Base-by-base conservation (phyloP, 2,797 vertebrate genomes). In the Enteromius argenteus region DNA sequence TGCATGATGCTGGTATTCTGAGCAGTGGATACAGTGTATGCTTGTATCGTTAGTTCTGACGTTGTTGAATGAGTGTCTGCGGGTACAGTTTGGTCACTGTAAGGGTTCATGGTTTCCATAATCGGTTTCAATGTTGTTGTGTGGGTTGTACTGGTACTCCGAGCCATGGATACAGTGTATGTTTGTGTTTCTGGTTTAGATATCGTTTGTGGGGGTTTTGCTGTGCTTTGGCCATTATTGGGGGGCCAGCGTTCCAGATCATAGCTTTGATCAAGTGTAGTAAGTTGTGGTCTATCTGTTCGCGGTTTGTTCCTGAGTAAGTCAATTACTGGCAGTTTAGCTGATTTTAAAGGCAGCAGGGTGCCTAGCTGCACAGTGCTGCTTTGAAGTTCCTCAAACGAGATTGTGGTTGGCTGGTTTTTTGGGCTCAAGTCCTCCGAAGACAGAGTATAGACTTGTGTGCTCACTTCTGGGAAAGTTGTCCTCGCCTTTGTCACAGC, bases 251-350 rank as follows among this genome's bases (percentile, higher is more conserved):
- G 78, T n/a, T 86, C 86, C 44, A 89, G 84, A 78, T 89, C 88
- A 67, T 91, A 89, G 91, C 85, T 87, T 86, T 91, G 89, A 87
- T 89, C 76, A 84, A 79, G 85, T 83, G 93, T 91, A 90, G 27
- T 11, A 73, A 80, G 49, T 11, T 90, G 87, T 81, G 91, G 92
- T 90, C 89, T 39, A 0, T 39, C 85, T 60, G 67, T 86, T 39
- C 6, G 51, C 14, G 60, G 79, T 83, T 9, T 37, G 84, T 81
- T 88, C 81, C 91, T 88, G 87, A 86, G 88, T 83, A 91, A 86
- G 89, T 88, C 88, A 90, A 90, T 87, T 77, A 89, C 89, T 3
- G 60, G 51, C 32, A 68, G 53, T 27, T 64, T 75, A 85, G 90
- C 91, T 85, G 81, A 87, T 3, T 89, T 89, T 80, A 91, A 91